A percentile compares a stretch with the other conserved stretches of the same genome.
Evolutionary conservation across 2,888 invertebrate genomes (phyloP).

Genomic region (Nymphalis c-album): DNA sequence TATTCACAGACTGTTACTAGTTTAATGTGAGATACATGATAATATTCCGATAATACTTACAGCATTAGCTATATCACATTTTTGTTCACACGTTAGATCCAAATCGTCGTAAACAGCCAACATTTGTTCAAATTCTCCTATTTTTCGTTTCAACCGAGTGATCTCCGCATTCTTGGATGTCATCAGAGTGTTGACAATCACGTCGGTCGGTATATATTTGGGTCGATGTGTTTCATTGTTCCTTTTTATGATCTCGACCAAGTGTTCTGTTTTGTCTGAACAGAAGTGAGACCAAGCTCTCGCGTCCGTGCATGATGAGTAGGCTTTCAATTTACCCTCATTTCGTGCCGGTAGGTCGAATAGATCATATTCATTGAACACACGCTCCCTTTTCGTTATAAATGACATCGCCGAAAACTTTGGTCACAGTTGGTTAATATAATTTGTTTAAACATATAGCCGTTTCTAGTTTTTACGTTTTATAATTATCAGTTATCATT

Average conservation of each 20-base stretch:
- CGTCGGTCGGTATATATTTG: constrained; percentile 70
- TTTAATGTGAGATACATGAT: too few relatives aligned
- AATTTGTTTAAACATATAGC: constrained; percentile 56
- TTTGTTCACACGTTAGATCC: constrained; percentile 70
- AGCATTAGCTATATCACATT: constrained; percentile 69
- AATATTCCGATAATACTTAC: constrained; percentile 50
- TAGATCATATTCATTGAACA: constrained; percentile 72
- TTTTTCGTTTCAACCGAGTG: constrained; percentile 67
- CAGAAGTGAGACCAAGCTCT: constrained; percentile 81
- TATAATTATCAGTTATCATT: constrained; percentile 61
- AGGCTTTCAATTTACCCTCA: constrained; percentile 80
- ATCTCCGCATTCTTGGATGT: constrained; percentile 77
- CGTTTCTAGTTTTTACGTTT: constrained; percentile 56
- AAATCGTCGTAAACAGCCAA: constrained; percentile 68
- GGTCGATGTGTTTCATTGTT: constrained; percentile 66
- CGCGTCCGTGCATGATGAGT: constrained; percentile 80
- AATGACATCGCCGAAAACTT: constrained; percentile 66
- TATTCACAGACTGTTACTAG: too few relatives aligned
- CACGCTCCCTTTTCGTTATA: constrained; percentile 75
- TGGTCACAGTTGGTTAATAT: constrained; percentile 52
- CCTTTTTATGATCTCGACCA: constrained; percentile 77
- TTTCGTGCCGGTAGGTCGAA: constrained; percentile 71
- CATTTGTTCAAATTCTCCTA: constrained; percentile 73
- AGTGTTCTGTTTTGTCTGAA: constrained; percentile 80
- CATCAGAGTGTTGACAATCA: constrained; percentile 72